Evolutionary conservation across 2,113 vertebrate species (phyloP), one percentile per base, ranked within the genome.

Genomic region (Mesoclemmys tuberculata): DNA sequence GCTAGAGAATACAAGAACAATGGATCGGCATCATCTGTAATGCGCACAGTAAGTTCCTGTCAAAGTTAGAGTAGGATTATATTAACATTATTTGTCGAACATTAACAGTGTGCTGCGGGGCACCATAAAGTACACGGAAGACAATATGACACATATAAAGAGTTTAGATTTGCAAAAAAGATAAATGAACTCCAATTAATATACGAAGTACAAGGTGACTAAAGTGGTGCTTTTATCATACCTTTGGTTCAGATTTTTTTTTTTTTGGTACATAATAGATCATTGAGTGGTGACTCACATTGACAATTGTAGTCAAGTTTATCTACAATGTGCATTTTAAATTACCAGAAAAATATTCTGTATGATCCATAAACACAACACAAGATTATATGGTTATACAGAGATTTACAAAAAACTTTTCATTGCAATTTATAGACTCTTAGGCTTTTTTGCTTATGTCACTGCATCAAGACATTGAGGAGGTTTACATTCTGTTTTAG

Each of bases 1-100:
- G 90, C 27, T 85, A 95, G 92, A 77, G 18, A 92, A 91, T 94
- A 93, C 14, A 95, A 92, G 84, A 97, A 96, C 80, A 5, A 89
- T 26, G 61, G 89, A 84, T 95, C 85, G 44, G 85, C 44, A 90
- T 91, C 38, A 94, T 55, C 83, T 79, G 92, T 96, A 84, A 95
- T 83, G 46, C 56, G 71, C 24, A 85, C 79, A 56, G 75, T 38
- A 88, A 95, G 44, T 52, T 96, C 82, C 78, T 94, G 56, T 83
- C 52, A 90, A 61, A 78, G 52, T 27, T 84, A 41, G 48, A 90
- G 48, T 85, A 84, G 80, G 52, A 68, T 71, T 87, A 35, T 52
- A 38, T 71, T 49, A 5, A 48, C 26, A 38, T 82, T 68, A 55
- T 83, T 48, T 38, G 71, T 38, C 38, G 8, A 71, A 78, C 71